Conservation (phyloP, 2,113 vertebrate species). For the Nibea albiflora region DNA sequence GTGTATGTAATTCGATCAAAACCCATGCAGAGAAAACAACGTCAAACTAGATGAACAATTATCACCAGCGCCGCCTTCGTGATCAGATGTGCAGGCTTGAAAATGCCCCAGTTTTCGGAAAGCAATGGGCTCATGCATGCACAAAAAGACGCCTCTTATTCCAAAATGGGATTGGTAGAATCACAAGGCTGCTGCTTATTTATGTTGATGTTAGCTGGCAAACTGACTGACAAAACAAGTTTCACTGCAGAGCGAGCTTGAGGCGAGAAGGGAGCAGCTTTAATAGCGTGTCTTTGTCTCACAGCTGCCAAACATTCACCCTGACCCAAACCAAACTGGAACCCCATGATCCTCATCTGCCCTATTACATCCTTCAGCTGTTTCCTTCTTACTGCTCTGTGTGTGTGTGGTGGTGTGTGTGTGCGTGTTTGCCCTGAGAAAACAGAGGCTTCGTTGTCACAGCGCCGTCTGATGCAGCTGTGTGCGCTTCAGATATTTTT, state of each 20-base stretch:
- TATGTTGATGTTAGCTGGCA: conserved; percentile 26
- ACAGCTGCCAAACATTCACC: conserved; percentile 74
- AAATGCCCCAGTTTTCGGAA: conserved; percentile 19
- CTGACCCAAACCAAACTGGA: conserved; percentile 76
- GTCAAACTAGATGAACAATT: conserved; percentile 17
- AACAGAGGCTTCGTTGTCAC: conserved; percentile 76
- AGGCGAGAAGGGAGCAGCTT: conserved; percentile 57
- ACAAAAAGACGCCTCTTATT: conserved; percentile 15
- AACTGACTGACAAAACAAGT: conserved; percentile 65
- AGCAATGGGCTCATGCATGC: not conserved
- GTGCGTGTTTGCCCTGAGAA: conserved; percentile 57
- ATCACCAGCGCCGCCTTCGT: not conserved
- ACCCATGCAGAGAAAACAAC: conserved; percentile 5
- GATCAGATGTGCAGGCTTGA: conserved; percentile 9
- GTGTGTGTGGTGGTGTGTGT: conserved; percentile 22
- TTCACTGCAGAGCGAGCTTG: conserved; percentile 40
- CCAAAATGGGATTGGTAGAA: conserved; percentile 28
- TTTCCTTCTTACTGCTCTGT: conserved; percentile 62
- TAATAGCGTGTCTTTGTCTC: conserved; percentile 74
- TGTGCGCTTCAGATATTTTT: conserved; percentile 71
- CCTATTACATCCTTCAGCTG: conserved; percentile 84
- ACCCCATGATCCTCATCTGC: conserved; percentile 85
- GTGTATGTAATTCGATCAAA: conserved; percentile 32
- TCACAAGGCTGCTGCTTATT: conserved; percentile 62
- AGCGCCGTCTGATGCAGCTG: conserved; percentile 65